Evolutionary conservation across 2,113 vertebrate genomes (phyloP).

Genomic region (Chionomys nivalis): DNA sequence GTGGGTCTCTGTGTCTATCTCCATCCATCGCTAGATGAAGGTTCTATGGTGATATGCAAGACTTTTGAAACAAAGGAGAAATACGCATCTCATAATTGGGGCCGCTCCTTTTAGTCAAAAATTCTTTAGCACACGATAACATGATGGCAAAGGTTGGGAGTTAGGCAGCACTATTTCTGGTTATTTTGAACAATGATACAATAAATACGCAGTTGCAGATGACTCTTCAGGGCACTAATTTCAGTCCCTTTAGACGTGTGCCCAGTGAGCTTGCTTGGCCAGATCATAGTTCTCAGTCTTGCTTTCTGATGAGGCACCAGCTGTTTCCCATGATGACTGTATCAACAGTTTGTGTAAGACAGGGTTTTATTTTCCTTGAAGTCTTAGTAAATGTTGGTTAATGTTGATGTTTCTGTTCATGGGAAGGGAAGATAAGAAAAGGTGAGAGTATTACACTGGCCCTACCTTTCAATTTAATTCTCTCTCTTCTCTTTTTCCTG

Average conservation of each 20-base stretch:
- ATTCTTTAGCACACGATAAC: background rate
- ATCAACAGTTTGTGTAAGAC: constrained; percentile 67
- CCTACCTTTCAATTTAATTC: background rate
- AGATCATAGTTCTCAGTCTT: background rate
- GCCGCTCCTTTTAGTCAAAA: background rate
- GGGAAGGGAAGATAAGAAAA: constrained; percentile 4
- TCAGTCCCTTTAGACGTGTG: background rate
- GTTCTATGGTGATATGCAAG: too few species aligned
- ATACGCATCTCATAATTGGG: background rate
- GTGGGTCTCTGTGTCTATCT: too few species aligned
- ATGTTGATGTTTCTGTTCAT: constrained; percentile 37
- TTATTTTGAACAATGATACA: background rate
- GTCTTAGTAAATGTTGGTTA: constrained; percentile 53
- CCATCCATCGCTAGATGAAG: too few species aligned
- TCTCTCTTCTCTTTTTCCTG: background rate
- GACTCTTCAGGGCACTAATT: background rate
- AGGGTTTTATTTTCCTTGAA: constrained; percentile 65
- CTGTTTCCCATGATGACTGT: background rate
- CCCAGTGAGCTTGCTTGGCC: background rate
- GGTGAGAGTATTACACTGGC: background rate
- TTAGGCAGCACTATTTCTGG: background rate
- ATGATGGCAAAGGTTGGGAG: background rate
- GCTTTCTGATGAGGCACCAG: background rate
- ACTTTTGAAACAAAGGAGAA: background rate
- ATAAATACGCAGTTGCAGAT: background rate